phyloP scores from a whole-genome alignment of 2,888 invertebrate genomes.

The Aplocera efformata region DNA sequence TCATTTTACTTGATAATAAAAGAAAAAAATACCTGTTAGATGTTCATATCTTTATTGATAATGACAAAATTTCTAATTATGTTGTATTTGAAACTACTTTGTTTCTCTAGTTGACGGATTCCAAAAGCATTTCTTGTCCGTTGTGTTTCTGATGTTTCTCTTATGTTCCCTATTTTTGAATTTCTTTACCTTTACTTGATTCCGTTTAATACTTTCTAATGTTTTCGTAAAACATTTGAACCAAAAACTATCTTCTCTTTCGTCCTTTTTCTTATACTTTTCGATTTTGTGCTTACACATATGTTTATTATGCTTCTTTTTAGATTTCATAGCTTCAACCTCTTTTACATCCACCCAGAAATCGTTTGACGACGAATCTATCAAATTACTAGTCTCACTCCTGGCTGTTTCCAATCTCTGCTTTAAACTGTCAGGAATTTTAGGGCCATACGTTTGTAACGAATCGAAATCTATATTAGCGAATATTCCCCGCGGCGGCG shows the following conservation, averaged over 20 bases:
- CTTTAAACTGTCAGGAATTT: slow-evolving; percentile 73
- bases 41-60: no score
- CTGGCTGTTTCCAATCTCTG: slow-evolving; percentile 43
- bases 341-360: slow-evolving; percentile 77
- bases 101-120: no score
- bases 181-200: no score
- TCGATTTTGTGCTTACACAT: slow-evolving; percentile 55
- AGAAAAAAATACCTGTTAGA: no score
- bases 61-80: no score
- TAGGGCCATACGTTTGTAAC: slow-evolving; percentile 81
- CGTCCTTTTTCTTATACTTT: slow-evolving; percentile 67
- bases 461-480: slow-evolving; percentile 83
- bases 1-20: no score
- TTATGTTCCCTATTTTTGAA: no score
- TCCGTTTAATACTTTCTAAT: no score
- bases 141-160: no score
- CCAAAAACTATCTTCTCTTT: slow-evolving; percentile 42
- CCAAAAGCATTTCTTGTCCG: no score
- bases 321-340: slow-evolving; percentile 59
- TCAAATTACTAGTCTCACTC: slow-evolving; percentile 23
- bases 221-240: no score
- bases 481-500: slow-evolving; percentile 87
- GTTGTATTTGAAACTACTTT: no score
- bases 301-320: slow-evolving; percentile 69
- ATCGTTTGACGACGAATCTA: slow-evolving; percentile 57